Evolutionary conservation across 2,888 invertebrate genomes (phyloP).

Genomic region (Pediacus dermestoides): DNA sequence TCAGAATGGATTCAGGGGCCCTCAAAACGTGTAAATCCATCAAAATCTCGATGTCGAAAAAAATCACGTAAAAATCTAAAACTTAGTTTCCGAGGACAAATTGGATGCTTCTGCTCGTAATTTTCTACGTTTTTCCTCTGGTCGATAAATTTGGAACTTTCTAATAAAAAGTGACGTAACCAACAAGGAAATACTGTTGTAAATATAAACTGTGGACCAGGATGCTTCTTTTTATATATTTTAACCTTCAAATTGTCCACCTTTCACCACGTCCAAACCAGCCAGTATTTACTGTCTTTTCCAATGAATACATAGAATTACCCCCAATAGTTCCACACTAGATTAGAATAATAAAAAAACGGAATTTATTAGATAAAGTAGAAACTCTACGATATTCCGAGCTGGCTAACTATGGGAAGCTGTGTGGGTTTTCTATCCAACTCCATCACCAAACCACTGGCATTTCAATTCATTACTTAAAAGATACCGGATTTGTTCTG

Average conservation of each 20-base stretch:
- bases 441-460: conserved; percentile 8
- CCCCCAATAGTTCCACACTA: neutral
- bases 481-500: conserved; percentile 23
- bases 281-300: neutral
- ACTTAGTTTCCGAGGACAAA: too few species aligned
- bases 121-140: too few species aligned
- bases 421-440: too few species aligned
- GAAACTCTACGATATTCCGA: too few species aligned
- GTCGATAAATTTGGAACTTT: conserved; percentile 15
- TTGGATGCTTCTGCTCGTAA: too few species aligned
- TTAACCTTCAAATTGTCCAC: conserved; percentile 38
- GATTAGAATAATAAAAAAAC: too few species aligned
- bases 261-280: conserved; percentile 30
- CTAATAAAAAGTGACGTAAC: conserved; percentile 22
- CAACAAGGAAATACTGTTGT: conserved; percentile 25
- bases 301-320: neutral
- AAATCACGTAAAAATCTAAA: too few species aligned
- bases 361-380: too few species aligned
- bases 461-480: conserved; percentile 7
- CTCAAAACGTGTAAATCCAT: too few species aligned
- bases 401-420: too few species aligned
- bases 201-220: conserved; percentile 33
- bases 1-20: too few species aligned
- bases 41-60: too few species aligned
- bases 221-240: conserved; percentile 40